Percentiles rank a stretch among this genome's conserved stretches.
Conservation (phyloP, 2,797 vertebrate genomes). For the Halcyon chelicuti region DNA sequence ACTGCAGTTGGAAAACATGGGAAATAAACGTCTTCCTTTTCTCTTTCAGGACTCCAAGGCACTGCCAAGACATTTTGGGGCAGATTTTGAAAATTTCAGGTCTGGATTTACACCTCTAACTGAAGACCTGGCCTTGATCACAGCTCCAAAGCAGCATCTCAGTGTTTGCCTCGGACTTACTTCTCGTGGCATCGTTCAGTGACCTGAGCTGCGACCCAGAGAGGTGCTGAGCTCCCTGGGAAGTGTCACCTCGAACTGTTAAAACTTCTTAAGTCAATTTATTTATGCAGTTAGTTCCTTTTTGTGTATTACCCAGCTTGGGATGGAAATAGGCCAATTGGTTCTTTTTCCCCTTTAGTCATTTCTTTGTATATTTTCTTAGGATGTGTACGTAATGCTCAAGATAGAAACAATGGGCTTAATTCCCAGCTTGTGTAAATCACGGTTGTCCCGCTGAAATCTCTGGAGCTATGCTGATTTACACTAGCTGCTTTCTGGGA, state of each 20-base stretch:
- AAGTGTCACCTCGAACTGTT: rapidly evolving
- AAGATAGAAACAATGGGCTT: rapidly evolving
- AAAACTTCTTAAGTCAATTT: neutral
- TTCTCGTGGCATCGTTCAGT: rapidly evolving
- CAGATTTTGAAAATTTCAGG: neutral
- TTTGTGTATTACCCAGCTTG: neutral
- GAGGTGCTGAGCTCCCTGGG: neutral
- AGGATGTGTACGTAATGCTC: neutral
- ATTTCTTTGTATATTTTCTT: neutral
- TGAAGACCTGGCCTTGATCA: neutral
- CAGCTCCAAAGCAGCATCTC: neutral
- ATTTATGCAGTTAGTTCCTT: neutral
- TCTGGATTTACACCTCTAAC: rapidly evolving
- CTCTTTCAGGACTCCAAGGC: neutral
- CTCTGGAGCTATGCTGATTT: neutral
- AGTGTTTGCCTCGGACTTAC: neutral
- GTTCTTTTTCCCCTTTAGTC: neutral
- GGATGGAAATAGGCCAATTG: neutral
- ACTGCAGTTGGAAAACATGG: rapidly evolving
- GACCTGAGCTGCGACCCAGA: rapidly evolving
- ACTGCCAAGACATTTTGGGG: neutral
- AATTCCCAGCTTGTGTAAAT: neutral
- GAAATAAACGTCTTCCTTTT: neutral
- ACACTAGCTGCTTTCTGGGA: neutral
- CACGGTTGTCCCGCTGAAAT: neutral